Conservation (phyloP, 2,888 invertebrate genomes). For the Acanthosoma haemorrhoidale region DNA sequence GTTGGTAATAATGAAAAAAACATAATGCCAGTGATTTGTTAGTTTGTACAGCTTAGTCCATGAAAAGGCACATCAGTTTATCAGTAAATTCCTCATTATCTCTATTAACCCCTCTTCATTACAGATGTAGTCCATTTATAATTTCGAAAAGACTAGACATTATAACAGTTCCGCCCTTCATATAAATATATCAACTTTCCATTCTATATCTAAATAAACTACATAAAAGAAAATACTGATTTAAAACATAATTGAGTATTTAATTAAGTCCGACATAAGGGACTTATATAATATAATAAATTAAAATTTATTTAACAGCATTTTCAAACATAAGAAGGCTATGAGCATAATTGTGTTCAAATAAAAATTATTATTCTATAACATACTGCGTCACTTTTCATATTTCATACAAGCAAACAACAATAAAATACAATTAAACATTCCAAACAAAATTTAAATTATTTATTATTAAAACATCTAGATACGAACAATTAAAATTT, state of each 20-base stretch:
- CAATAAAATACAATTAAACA: not conserved
- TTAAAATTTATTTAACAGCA: not conserved
- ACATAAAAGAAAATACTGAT: not conserved
- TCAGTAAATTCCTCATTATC: not conserved
- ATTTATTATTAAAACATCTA: too few relatives aligned
- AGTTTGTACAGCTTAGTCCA: not conserved
- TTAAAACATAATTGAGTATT: conserved; percentile 4
- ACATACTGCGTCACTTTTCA: not conserved
- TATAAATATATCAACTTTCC: not conserved
- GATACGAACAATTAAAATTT: not conserved
- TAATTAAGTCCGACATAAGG: not conserved
- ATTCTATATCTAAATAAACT: conserved; percentile 1
- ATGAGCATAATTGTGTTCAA: not conserved
- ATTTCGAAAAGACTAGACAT: conserved; percentile 17
- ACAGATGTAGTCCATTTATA: not conserved
- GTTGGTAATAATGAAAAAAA: conserved; percentile 24
- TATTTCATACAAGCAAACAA: not conserved
- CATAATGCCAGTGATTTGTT: conserved; percentile 1
- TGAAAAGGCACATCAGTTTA: conserved; percentile 3
- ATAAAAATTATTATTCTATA: not conserved
- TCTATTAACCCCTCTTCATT: not conserved
- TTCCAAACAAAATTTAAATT: not conserved
- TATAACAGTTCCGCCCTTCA: conserved; percentile 12
- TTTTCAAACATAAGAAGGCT: not conserved
- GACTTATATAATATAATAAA: not conserved